Conservation (phyloP, 37 sponge, comb jelly and placozoan genomes). For the Axinella damicornis region DNA sequence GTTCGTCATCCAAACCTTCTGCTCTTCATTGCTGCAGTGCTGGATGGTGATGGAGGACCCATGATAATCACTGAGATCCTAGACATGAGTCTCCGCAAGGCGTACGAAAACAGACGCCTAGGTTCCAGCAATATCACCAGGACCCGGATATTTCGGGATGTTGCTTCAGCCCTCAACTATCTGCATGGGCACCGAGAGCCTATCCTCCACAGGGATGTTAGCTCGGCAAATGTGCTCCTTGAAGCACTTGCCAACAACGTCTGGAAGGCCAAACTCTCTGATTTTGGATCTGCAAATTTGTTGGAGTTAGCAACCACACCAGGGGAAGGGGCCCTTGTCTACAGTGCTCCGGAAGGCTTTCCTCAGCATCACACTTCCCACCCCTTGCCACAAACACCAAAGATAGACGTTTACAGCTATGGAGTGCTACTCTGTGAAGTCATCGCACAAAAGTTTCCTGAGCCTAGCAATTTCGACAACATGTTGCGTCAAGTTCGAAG, state of each 20-base stretch:
- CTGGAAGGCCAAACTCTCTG: conserved; percentile 80
- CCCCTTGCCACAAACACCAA: conserved; percentile 34
- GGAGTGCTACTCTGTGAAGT: conserved; percentile 72
- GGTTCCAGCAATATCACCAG: not conserved
- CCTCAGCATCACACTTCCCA: not conserved
- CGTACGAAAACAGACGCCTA: conserved; percentile 25
- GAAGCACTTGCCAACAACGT: conserved; percentile 9
- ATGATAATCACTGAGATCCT: conserved; percentile 74
- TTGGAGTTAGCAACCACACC: conserved; percentile 16
- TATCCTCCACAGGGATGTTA: conserved; percentile 83
- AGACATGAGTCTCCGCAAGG: conserved; percentile 60
- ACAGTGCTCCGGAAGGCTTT: conserved; percentile 74
- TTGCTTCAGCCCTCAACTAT: conserved; percentile 75
- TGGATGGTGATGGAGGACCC: conserved; percentile 32
- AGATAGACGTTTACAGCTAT: conserved; percentile 77
- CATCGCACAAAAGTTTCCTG: conserved; percentile 22
- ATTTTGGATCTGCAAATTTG: conserved; percentile 86
- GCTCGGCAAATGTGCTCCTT: conserved; percentile 77
- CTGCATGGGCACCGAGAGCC: conserved; percentile 64
- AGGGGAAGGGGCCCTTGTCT: conserved; percentile 62
- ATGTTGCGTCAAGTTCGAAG: not conserved
- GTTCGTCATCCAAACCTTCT: conserved; percentile 75
- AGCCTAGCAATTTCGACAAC: not conserved
- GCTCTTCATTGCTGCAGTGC: conserved; percentile 72
- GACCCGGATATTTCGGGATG: conserved; percentile 34